A percentile compares a stretch with the other conserved stretches of the same genome.
phyloP scores from a whole-genome alignment of 2,113 vertebrate species.

The Lasiurus borealis region DNA sequence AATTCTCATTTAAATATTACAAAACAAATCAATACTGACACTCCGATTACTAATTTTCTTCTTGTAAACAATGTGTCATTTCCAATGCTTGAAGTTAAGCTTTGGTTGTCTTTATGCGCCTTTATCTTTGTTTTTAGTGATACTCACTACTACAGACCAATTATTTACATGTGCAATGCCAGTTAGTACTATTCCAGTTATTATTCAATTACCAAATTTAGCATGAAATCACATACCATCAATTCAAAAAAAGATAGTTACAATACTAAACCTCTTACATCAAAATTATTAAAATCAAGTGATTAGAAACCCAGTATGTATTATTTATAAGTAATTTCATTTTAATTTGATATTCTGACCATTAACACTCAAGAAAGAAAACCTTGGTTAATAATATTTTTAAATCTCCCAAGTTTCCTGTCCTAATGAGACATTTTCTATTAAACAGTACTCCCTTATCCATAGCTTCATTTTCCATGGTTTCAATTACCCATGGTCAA shows the following conservation, averaged over 20 bases:
- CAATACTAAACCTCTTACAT: not conserved
- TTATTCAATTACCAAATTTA: conserved; percentile 15
- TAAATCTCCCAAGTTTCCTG: not conserved
- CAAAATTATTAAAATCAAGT: conserved; percentile 43
- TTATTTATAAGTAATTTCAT: conserved; percentile 43
- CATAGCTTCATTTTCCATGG: not conserved
- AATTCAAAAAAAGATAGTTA: conserved; percentile 44
- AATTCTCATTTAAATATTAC: conserved; percentile 15
- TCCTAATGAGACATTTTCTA: not conserved
- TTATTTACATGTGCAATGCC: not conserved
- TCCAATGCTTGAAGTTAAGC: not conserved
- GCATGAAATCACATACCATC: not conserved
- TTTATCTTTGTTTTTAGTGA: not conserved
- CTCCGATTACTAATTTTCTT: conserved; percentile 2
- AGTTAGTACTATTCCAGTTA: conserved; percentile 15
- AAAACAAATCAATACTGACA: conserved; percentile 43
- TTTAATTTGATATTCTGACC: conserved; percentile 23
- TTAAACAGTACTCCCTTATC: not conserved
- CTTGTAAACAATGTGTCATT: conserved; percentile 27
- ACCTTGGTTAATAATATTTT: not conserved
- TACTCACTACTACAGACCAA: not conserved
- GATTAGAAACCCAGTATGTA: not conserved
- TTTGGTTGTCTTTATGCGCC: not conserved
- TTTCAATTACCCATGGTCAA: not conserved
- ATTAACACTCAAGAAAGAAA: conserved; percentile 33